phyloP scores from a whole-genome alignment of 2,797 vertebrate species.

The Adelosebastes latens region DNA sequence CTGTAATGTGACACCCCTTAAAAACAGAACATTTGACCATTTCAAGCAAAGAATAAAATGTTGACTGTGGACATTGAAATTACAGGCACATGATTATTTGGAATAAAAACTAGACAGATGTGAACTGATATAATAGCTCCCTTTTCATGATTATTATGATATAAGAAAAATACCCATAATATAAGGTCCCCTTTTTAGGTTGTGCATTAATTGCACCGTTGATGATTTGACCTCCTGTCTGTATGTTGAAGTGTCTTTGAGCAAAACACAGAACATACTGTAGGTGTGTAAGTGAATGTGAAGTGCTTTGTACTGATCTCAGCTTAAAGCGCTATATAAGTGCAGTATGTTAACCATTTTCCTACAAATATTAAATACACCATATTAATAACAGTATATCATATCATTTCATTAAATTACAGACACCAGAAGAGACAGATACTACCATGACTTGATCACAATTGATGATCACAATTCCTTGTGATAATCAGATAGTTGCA shows the following conservation, averaged over 20 bases:
- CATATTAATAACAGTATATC: background rate
- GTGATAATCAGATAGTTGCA: constrained; percentile 39
- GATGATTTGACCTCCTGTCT: background rate
- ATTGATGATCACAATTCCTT: background rate
- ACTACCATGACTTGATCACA: background rate
- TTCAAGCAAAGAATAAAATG: background rate
- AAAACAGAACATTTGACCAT: background rate
- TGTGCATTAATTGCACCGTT: background rate
- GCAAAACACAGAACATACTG: background rate
- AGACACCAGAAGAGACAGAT: background rate
- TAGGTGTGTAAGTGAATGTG: background rate
- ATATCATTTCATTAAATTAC: background rate
- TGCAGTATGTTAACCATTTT: background rate
- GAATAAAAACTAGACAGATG: background rate
- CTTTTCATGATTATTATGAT: background rate
- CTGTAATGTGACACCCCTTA: background rate
- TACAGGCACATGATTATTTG: background rate
- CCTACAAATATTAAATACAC: background rate
- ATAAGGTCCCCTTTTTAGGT: too few relatives aligned
- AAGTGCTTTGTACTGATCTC: background rate
- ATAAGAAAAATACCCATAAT: background rate
- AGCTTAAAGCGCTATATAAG: background rate
- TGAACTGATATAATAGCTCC: background rate
- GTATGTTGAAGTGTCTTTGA: background rate
- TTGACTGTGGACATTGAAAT: background rate